Evolutionary conservation across 37 sponge, comb jelly and placozoan species (phyloP).

Genomic region (Petrosia ficiformis): DNA sequence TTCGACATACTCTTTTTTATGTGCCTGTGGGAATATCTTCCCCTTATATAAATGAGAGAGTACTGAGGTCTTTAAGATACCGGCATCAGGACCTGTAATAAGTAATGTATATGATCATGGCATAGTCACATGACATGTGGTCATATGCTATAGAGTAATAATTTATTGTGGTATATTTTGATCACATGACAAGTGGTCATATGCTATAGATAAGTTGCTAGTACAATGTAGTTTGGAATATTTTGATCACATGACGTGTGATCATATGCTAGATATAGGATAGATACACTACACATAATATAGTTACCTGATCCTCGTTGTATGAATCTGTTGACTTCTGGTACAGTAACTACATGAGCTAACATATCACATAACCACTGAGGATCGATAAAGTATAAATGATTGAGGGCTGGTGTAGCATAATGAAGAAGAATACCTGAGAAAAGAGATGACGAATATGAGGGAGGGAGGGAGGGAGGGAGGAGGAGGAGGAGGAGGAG

Average conservation of each 20-base stretch:
- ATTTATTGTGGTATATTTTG: no score
- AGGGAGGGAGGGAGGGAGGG: conserved; percentile 8
- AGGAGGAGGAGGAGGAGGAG: not conserved
- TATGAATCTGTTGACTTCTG: conserved; percentile 83
- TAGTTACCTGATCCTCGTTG: conserved; percentile 32
- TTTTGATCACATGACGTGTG: no score
- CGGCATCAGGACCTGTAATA: conserved; percentile 68
- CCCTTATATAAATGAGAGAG: conserved; percentile 85
- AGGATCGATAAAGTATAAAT: conserved; percentile 92
- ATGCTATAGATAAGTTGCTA: not conserved
- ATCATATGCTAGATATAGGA: no score
- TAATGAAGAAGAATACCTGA: conserved; percentile 83
- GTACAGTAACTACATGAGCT: conserved; percentile 92
- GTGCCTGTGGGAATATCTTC: conserved; percentile 61
- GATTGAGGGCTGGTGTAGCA: conserved; percentile 80
- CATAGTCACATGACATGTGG: no score
- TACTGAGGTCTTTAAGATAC: conserved; percentile 68
- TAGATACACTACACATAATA: no score
- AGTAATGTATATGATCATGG: not conserved
- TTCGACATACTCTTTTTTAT: conserved; percentile 80
- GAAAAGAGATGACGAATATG: no score
- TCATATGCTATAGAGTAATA: not conserved
- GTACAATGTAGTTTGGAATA: not conserved
- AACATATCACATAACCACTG: conserved; percentile 98
- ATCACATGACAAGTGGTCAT: conserved; percentile 1